Evolutionary conservation across 2,888 invertebrate genomes (phyloP).

Genomic region (Coelopa pilipes): DNA sequence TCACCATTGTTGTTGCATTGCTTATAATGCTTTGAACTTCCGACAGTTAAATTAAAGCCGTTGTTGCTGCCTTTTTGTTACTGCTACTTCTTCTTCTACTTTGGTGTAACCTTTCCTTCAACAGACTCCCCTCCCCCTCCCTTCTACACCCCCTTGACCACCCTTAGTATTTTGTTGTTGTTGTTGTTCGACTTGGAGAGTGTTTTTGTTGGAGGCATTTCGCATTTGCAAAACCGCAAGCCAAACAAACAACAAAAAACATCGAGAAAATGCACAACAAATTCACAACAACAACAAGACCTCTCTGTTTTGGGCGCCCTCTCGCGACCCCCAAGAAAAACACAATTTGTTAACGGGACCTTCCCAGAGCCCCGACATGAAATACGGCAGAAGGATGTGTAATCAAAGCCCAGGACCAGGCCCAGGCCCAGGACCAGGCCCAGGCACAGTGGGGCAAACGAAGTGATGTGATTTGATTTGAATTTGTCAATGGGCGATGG

Average conservation of each 20-base stretch:
- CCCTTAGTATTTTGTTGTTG: slow-evolving; percentile 37
- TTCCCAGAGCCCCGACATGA: slow-evolving; percentile 37
- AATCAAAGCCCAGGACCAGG: slow-evolving; percentile 26
- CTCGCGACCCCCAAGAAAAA: slow-evolving; percentile 16
- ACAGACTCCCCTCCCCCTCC: too few species aligned
- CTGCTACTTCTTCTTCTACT: slow-evolving; percentile 36
- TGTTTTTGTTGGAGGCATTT: slow-evolving; percentile 30
- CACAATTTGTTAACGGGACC: slow-evolving; percentile 37
- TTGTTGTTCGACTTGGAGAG: slow-evolving; percentile 45
- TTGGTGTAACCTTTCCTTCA: too few species aligned
- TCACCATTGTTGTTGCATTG: slow-evolving; percentile 32
- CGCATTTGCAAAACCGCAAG: slow-evolving; percentile 29
- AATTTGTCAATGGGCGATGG: neutral
- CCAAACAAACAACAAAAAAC: slow-evolving; percentile 12
- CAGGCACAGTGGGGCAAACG: neutral
- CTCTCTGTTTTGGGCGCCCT: slow-evolving; percentile 17
- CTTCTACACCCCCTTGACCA: too few species aligned
- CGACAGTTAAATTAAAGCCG: slow-evolving; percentile 61
- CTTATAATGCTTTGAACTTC: slow-evolving; percentile 54
- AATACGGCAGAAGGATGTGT: slow-evolving; percentile 36
- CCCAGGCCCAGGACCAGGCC: neutral
- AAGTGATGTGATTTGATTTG: neutral
- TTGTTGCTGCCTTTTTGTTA: slow-evolving; percentile 46
- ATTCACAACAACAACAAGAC: slow-evolving; percentile 6
- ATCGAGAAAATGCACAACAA: neutral